Percentiles rank a stretch among this genome's conserved stretches.
phyloP scores from a whole-genome alignment of 2,888 invertebrate genomes.

The Nipponacmea schrenckii region DNA sequence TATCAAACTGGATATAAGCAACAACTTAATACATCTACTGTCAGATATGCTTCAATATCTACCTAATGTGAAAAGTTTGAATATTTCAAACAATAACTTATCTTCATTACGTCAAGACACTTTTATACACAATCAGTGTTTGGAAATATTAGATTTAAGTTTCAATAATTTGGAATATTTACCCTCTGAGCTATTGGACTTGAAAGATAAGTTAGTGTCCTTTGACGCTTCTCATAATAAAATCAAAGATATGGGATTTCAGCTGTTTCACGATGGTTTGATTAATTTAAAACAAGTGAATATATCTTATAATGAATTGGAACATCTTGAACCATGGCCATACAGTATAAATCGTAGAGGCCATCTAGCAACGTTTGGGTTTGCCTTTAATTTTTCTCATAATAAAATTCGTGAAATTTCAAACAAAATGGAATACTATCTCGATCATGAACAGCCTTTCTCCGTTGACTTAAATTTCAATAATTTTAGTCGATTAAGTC shows the following conservation, averaged over 20 bases:
- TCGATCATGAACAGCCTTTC: background rate
- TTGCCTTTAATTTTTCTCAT: background rate
- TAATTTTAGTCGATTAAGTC: background rate
- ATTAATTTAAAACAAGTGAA: background rate
- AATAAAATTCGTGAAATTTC: background rate
- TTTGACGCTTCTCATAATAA: background rate
- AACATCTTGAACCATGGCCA: background rate
- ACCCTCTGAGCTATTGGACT: background rate
- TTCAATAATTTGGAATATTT: background rate
- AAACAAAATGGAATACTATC: background rate
- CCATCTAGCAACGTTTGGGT: background rate
- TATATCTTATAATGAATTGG: background rate
- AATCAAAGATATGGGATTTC: background rate
- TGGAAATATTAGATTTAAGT: background rate
- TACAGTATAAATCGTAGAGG: background rate
- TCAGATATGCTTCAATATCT: background rate
- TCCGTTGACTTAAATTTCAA: background rate
- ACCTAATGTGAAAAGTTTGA: background rate
- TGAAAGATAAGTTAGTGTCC: background rate
- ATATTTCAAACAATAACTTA: background rate
- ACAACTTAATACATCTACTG: background rate
- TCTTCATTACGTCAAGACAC: background rate
- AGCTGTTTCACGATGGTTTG: background rate
- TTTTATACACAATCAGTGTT: background rate
- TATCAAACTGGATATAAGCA: background rate